Percentiles rank a stretch among this genome's conserved stretches.
Conservation (phyloP, 2,888 invertebrate species). For the Hydriomena furcata region DNA sequence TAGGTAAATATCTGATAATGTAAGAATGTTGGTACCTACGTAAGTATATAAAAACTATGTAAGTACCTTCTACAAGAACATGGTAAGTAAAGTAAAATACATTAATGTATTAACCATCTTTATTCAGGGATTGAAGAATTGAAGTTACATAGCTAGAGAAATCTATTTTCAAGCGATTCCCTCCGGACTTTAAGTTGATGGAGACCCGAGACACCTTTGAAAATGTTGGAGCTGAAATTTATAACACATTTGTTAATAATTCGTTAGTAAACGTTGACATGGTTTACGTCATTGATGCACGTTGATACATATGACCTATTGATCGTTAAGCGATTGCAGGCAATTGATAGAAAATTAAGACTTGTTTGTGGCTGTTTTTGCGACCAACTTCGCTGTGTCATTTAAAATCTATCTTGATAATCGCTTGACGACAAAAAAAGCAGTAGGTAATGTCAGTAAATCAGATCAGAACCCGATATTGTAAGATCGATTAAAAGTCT, state of each 20-base stretch:
- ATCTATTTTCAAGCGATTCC: constrained; percentile 83
- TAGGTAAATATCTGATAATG: constrained; percentile 21
- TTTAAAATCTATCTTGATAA: no score
- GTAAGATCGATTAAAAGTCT: no score
- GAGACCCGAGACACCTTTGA: constrained; percentile 83
- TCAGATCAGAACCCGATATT: no score
- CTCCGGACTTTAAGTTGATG: constrained; percentile 83
- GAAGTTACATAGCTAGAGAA: constrained; percentile 78
- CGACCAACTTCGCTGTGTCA: no score
- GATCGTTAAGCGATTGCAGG: no score
- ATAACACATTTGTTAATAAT: constrained; percentile 19
- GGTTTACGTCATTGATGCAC: no score
- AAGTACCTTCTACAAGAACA: neutral
- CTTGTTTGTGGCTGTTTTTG: no score
- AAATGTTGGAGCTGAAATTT: constrained; percentile 82
- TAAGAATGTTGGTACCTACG: constrained; percentile 7
- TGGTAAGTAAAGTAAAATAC: neutral
- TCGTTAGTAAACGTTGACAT: no score
- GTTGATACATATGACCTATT: no score
- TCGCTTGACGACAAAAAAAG: no score
- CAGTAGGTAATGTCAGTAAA: no score
- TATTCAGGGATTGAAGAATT: constrained; percentile 67
- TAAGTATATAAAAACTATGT: constrained; percentile 21
- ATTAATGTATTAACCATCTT: constrained; percentile 46
- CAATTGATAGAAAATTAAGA: no score